Evolutionary conservation across 2,113 vertebrate genomes (phyloP), one percentile per base, ranked within the genome.

Genomic region (Manacus vitellinus): DNA sequence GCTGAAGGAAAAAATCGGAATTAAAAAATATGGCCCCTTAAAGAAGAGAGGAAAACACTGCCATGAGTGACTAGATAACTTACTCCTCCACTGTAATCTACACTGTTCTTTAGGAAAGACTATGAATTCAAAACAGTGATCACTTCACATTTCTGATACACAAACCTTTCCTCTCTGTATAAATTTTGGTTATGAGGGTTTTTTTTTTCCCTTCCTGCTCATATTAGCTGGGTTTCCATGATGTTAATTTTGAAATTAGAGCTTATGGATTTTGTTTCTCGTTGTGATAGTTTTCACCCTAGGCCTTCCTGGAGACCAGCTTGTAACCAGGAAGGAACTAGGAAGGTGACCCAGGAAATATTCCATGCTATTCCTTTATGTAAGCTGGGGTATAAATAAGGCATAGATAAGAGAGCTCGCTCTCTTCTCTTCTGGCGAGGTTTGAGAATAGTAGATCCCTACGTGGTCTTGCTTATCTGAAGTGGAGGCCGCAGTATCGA

Each of bases 141-240:
- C 2, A 2, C 12, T 33, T 72, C 15, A 17, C 18, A 25, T 22
- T 76, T 91, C 47, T 80, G 47, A 59, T 25, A 62, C 12, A 46
- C 14, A 41, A 52, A 12, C 6, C 22, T 59, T 89, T 52, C 11
- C 6, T 58, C 5, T 62, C 31, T 49, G 0, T 31, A 33, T 39
- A 43, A 37, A 25, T 61, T 74, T 70, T 70, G 3, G 4, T 61
- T 56, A 27, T 16, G 22, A 52, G 4, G 7, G 4, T 0, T 24
- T 47, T 25, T 47, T 25, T 74, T 66, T 9, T 0, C 0, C 3
- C 4, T 12, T 75, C 25, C 35, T 52, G 5, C 11, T 81, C 13
- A 12, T 17, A 81, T 9, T 55, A 72, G 10, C 12, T 51, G 22
- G 1, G 7, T 87, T 92, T 72, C 31, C n/a, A 6, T 55, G 19